Evolutionary conservation across 1,140 invertebrate genomes (phyloP), one percentile per base, ranked within the genome.

Genomic region (Neoseiulus cucumeris): DNA sequence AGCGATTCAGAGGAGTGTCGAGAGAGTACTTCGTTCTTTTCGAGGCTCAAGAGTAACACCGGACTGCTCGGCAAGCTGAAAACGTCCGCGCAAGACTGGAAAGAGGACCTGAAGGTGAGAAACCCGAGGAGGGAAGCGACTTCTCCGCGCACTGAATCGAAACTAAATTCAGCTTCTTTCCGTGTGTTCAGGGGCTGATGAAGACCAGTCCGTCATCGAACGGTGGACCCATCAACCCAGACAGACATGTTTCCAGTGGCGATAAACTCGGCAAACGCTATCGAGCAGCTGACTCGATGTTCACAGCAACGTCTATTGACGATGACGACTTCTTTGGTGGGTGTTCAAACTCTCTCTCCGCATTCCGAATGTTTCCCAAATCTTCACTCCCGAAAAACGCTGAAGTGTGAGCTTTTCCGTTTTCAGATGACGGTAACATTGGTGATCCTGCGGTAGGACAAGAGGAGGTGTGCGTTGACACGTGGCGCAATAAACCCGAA

Each of bases 261-360:
- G 90, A 94, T 71, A 82, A 83, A 70, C 82, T 85, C 68, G 87
- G 87, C n/a, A 88, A 87, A 79, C 81, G 87, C 45, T 92, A 93
- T 75, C 81, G 88, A 72, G 90, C 90, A 75, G 84, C 89, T 66
- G 86, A 86, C 0, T 89, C 90, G 29, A 87, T 96, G 0, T 98
- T 98, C 74, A 91, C 88, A 29, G 25, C 51, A 25, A 59, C 51
- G 14, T 59, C 51, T 74, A 93, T 98, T 71, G 89, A 90, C 71
- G 90, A 94, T 73, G 89, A 93, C 72, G 84, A 88, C 70, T 88
- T 91, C 74, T 72, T 67, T 65, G 77, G 76, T 74, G 69, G 69
- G 67, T 64, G 66, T 44, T n/a, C n/a, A n/a, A n/a, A n/a, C n/a
- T n/a, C n/a, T n/a, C n/a, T n/a, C n/a, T n/a, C n/a, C n/a, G n/a